These are phyloP conservation scores for Drosophila yooni DNA, from an alignment of 2,888 invertebrate species.

Conservation along the genomic window DNA sequence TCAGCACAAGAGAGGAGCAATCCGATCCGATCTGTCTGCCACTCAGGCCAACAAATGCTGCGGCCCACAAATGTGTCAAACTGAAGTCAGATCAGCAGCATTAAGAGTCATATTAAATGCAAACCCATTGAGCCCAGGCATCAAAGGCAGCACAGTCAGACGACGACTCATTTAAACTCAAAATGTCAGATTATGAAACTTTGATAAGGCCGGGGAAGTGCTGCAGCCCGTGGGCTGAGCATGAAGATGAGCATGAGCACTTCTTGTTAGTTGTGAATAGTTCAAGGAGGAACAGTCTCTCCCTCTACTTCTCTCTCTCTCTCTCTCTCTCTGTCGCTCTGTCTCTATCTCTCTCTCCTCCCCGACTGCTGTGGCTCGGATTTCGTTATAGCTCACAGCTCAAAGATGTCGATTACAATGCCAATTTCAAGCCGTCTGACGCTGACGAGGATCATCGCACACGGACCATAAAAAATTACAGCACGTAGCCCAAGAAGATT, in stretches of 20 bases:
- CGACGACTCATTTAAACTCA: conserved; percentile 69
- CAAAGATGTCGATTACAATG: conserved; percentile 75
- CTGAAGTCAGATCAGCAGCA: conserved; percentile 70
- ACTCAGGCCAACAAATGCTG: conserved; percentile 45
- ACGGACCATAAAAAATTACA: conserved; percentile 61
- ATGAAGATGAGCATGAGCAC: conserved; percentile 57
- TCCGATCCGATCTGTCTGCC: conserved; percentile 63
- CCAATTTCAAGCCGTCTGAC: conserved; percentile 71
- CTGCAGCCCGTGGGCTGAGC: conserved; percentile 55
- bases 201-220: conserved; percentile 56
- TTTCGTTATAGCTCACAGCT: conserved; percentile 58
- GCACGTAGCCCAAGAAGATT: conserved; percentile 68
- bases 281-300: conserved; percentile 17
- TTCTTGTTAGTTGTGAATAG: conserved; percentile 3
- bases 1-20: conserved; percentile 30
- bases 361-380: conserved; percentile 43
- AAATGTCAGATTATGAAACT: conserved; percentile 78
- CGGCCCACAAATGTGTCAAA: conserved; percentile 79
- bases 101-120: conserved; percentile 71
- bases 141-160: conserved; percentile 4
- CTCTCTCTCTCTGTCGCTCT: neutral
- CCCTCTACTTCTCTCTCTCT: neutral
- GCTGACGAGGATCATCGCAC: conserved; percentile 68
- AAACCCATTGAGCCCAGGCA: conserved; percentile 47
- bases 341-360: neutral